Conservation (phyloP, 2,797 vertebrate species). For the Threskiornis aethiopicus region DNA sequence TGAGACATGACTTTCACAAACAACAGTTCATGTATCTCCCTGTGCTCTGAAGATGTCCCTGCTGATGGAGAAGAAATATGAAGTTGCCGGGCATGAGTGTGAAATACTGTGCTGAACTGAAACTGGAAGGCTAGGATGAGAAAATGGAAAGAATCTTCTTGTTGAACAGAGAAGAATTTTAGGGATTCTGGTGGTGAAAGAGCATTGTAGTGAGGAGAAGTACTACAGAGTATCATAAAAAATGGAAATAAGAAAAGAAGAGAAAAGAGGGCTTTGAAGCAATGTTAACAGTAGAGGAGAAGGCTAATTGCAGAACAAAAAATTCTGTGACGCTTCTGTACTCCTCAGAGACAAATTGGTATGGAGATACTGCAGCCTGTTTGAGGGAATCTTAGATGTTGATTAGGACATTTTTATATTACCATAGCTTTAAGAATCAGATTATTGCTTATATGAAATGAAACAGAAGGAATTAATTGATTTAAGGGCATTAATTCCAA, state of each 20-base stretch:
- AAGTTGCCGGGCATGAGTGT: background rate
- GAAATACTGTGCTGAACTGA: background rate
- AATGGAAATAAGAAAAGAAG: background rate
- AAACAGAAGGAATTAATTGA: background rate
- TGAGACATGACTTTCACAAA: background rate
- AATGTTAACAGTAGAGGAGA: background rate
- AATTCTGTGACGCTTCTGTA: background rate
- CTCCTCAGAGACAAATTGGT: background rate
- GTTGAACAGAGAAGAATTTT: background rate
- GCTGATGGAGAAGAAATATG: background rate
- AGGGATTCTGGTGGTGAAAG: background rate
- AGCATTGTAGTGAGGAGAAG: background rate
- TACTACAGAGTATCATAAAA: background rate
- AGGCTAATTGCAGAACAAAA: background rate
- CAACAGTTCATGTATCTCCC: background rate
- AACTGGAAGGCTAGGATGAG: background rate
- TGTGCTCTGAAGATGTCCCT: background rate
- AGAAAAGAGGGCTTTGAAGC: background rate
- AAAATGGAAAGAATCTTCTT: background rate
- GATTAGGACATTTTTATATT: background rate
- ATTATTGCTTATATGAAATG: background rate
- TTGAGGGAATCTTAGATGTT: background rate
- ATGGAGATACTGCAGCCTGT: background rate
- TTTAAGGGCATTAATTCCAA: background rate
- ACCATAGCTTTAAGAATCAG: background rate